Evolutionary conservation across 1,140 invertebrate genomes (phyloP).

Genomic region (Paramacrobiotus metropolitanus): DNA sequence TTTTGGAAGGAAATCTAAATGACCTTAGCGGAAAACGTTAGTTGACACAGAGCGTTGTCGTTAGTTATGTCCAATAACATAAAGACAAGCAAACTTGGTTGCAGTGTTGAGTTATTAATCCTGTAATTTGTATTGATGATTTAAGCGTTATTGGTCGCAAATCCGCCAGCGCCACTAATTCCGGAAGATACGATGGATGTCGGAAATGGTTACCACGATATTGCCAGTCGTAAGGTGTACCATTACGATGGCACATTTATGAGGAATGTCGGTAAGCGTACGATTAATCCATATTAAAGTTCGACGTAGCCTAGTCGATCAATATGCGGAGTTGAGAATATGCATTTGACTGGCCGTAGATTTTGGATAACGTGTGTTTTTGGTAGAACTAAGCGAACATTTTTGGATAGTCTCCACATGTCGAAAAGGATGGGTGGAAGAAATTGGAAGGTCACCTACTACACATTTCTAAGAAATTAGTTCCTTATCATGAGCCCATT

Average conservation of each 20-base stretch:
- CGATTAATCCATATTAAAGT: too few relatives aligned
- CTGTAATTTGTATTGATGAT: background rate
- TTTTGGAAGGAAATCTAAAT: background rate
- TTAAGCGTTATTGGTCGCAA: background rate
- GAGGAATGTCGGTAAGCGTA: conserved; percentile 5
- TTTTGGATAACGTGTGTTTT: too few relatives aligned
- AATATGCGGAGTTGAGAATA: too few relatives aligned
- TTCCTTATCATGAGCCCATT: too few relatives aligned
- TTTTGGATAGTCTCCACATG: conserved; percentile 1
- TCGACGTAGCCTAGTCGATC: too few relatives aligned
- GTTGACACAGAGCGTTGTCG: background rate
- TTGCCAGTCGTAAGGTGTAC: background rate
- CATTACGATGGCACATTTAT: background rate
- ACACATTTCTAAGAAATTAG: background rate
- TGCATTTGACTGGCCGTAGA: too few relatives aligned
- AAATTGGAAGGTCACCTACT: background rate
- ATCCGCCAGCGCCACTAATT: background rate
- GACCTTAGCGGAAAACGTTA: conserved; percentile 1
- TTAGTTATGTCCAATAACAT: too few relatives aligned
- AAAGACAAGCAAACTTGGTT: too few relatives aligned
- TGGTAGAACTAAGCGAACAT: background rate
- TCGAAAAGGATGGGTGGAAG: conserved; percentile 2
- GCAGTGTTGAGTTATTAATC: background rate
- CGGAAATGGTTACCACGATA: background rate
- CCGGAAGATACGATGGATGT: background rate